Evolutionary conservation across 2,797 vertebrate species (phyloP).

Genomic region (Trichosurus vulpecula): DNA sequence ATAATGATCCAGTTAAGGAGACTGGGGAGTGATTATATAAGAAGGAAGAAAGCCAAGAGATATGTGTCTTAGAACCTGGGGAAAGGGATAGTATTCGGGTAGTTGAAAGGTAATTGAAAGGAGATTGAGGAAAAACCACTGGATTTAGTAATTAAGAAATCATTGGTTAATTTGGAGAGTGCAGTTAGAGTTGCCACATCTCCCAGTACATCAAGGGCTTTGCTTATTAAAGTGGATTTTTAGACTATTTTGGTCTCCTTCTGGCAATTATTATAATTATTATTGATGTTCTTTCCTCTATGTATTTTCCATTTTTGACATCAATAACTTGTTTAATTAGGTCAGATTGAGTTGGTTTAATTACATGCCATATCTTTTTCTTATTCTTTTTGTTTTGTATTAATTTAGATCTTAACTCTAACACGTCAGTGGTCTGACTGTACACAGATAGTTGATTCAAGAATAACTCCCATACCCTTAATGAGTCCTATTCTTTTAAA

Average conservation of each 20-base stretch:
- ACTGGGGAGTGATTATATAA: neutral
- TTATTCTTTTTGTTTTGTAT: neutral
- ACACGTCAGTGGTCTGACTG: neutral
- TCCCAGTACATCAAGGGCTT: neutral
- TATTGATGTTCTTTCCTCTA: neutral
- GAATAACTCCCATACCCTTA: neutral
- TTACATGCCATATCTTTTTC: neutral
- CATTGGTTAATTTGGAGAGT: neutral
- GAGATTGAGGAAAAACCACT: neutral
- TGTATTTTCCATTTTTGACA: neutral
- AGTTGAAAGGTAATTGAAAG: neutral
- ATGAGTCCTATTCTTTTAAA: neutral
- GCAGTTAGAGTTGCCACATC: neutral
- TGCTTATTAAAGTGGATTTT: neutral
- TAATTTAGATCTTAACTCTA: neutral
- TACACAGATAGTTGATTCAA: neutral
- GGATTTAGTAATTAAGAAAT: neutral
- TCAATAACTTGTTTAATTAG: slow-evolving; percentile 1
- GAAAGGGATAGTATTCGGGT: neutral
- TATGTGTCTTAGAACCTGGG: neutral
- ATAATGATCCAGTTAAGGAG: neutral
- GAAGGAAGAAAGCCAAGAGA: neutral
- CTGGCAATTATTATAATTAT: neutral
- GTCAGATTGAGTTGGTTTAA: neutral
- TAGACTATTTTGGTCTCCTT: neutral